Base-by-base conservation (phyloP, 2,888 invertebrate species). In the Chrysopilus asiliformis region DNA sequence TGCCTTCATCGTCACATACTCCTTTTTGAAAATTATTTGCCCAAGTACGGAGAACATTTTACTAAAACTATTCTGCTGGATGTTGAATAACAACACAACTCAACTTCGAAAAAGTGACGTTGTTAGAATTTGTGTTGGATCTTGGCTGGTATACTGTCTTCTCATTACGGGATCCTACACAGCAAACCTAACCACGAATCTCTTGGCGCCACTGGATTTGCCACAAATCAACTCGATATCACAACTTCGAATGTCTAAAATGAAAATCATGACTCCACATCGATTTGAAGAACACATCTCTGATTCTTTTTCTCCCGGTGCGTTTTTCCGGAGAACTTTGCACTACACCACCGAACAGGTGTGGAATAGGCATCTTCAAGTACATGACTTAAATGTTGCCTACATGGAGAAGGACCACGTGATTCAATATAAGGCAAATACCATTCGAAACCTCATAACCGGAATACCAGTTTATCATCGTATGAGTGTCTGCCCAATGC, bases 401-500 rank as follows among this genome's bases (percentile, higher is more conserved):
- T 55, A 68, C 29, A 48, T 73, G 29, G 52, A 70, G 35, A 67
- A 70, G 37, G 60, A 63, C 51, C 59, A 67, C 34, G 62, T 70
- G 12, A 53, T 49, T 5, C 34, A 41, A 4, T 55, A 53, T 32
- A 49, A 51, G 17, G 51, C 52, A 9, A 50, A 50, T 28, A 48
- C 50, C 0, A 49, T 53, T 3, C 43, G 42, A 3, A 55, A 61
- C 19, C 47, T 49, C 22, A 17, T 47, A 10, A 47, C 58, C 19
- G 70, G 70, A 0, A 61, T 65, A 25, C 66, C 68, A 0, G 25
- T 70, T 1, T 72, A 60, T 42, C 68, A 71, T 45, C 55, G 64
- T 1, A 65, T 69, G 49, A 44, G 48, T 7, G 65, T 67, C 18
- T 72, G 73, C 45, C 68, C 72, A 10, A 60, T 72, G 1, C 72